Evolutionary conservation across 2,113 vertebrate genomes (phyloP).

Genomic region (Mus spicilegus): DNA sequence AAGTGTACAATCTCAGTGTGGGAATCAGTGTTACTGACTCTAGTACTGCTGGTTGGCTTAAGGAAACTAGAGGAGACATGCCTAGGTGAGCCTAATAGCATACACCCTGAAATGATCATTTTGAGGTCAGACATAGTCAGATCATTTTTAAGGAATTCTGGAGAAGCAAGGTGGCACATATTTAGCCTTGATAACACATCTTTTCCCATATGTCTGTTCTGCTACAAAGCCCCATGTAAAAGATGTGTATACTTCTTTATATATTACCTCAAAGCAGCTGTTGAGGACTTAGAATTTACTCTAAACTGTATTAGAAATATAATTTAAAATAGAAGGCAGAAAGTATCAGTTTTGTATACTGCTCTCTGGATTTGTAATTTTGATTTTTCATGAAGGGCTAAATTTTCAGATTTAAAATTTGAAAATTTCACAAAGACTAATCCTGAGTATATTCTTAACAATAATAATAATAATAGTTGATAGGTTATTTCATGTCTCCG

Average conservation of each 20-base stretch:
- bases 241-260: neutral
- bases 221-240: neutral
- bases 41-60: neutral
- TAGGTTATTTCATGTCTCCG: no score
- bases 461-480: no score
- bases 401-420: no score
- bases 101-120: neutral
- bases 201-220: neutral
- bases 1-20: neutral
- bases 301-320: neutral
- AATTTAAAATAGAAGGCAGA: neutral
- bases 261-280: neutral
- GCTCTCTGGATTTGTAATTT: neutral
- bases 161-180: neutral
- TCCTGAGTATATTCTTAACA: no score
- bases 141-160: neutral
- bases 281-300: conserved; percentile 1
- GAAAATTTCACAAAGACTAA: no score
- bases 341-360: neutral
- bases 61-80: neutral
- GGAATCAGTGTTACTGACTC: neutral
- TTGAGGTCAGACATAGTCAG: neutral
- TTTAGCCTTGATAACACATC: neutral
- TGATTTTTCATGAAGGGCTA: conserved; percentile 37
- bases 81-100: neutral